These are phyloP conservation scores for Cynopterus brachyotis DNA, from an alignment of 2,113 vertebrate genomes.

Conservation along the genomic window DNA sequence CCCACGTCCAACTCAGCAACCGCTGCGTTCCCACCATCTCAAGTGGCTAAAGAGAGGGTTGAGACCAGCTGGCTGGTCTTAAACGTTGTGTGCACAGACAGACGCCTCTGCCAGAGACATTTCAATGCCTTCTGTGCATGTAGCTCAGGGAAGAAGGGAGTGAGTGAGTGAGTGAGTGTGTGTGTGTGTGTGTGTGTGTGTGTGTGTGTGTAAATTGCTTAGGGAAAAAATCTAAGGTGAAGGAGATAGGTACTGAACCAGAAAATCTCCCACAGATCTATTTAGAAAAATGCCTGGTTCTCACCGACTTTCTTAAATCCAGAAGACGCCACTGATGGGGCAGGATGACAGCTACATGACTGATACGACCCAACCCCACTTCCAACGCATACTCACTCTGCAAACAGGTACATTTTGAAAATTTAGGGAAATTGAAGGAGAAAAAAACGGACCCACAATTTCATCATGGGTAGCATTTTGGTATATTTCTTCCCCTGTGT, in stretches of 20 bases:
- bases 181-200: too few relatives aligned
- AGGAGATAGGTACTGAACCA: not conserved
- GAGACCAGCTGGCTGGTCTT: not conserved
- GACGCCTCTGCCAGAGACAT: not conserved
- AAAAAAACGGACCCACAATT: not conserved
- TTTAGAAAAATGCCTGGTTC: not conserved
- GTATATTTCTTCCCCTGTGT: not conserved
- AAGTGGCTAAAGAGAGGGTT: slow-evolving; percentile 22
- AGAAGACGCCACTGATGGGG: not conserved
- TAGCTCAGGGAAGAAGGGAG: not conserved
- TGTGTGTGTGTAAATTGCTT: not conserved
- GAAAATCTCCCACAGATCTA: not conserved
- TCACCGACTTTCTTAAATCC: slow-evolving; percentile 23
- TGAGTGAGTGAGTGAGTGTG: too few relatives aligned
- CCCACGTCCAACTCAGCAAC: slow-evolving; percentile 35
- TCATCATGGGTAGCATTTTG: not conserved
- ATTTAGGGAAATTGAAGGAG: not conserved
- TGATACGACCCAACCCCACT: not conserved
- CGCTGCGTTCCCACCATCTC: slow-evolving; percentile 61
- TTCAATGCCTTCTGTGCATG: not conserved
- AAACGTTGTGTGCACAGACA: not conserved
- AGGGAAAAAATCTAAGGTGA: not conserved
- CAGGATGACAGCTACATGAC: not conserved
- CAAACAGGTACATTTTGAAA: not conserved
- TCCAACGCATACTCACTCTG: not conserved